phyloP scores from a whole-genome alignment of 2,888 invertebrate genomes.

The Hypena proboscidalis region DNA sequence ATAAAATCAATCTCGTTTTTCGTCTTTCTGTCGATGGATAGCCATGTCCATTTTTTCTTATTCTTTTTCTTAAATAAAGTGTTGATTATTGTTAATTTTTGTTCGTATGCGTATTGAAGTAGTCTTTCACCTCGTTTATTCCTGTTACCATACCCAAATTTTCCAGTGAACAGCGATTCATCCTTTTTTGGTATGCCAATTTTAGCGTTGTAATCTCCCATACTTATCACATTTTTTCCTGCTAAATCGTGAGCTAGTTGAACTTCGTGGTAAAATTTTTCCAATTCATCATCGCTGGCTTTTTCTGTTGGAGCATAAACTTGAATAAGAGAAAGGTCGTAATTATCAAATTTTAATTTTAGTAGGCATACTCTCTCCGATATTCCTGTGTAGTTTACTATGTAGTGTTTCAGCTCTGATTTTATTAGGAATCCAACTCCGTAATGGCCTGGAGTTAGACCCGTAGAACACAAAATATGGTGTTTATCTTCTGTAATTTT shows the following conservation, averaged over 20 bases:
- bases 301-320: constrained; percentile 18
- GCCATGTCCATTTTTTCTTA: constrained; percentile 18
- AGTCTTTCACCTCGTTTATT: constrained; percentile 15
- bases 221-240: constrained; percentile 1
- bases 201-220: constrained; percentile 12
- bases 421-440: too few relatives aligned
- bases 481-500: too few relatives aligned
- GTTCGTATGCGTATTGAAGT: constrained; percentile 12
- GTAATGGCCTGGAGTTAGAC: too few relatives aligned
- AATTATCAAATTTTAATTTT: too few relatives aligned
- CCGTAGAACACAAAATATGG: too few relatives aligned
- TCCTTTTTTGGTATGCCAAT: background rate
- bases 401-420: too few relatives aligned
- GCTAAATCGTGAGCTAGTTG: background rate
- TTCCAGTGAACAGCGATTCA: background rate
- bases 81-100: constrained; percentile 18
- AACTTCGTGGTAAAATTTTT: constrained; percentile 1
- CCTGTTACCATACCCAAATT: constrained; percentile 5
- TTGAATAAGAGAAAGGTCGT: constrained; percentile 17
- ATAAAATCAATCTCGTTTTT: constrained; percentile 15
- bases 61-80: constrained; percentile 12
- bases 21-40: constrained; percentile 14
- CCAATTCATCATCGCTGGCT: constrained; percentile 6
- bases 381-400: too few relatives aligned
- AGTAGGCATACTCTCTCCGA: too few relatives aligned